phyloP scores from a whole-genome alignment of 2,888 invertebrate genomes.

The Cyclophora albipunctata region DNA sequence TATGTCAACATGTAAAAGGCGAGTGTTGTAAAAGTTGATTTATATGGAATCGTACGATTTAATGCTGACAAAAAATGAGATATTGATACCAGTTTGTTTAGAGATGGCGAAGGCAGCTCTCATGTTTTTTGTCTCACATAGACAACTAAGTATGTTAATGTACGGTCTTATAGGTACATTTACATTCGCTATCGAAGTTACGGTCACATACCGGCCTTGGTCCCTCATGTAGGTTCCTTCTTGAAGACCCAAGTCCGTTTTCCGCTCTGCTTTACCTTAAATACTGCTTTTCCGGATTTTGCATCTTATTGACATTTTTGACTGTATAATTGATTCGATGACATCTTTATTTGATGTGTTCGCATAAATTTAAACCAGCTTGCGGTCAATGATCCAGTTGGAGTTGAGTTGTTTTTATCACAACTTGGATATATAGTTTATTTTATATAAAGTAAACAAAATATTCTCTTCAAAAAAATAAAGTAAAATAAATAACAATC shows the following conservation, averaged over 20 bases:
- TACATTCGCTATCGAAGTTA: conserved; percentile 11
- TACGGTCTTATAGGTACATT: conserved; percentile 20
- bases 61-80: conserved; percentile 25
- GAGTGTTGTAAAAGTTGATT: neutral
- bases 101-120: conserved; percentile 21
- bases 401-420: too few relatives aligned
- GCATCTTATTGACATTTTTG: conserved; percentile 13
- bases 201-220: conserved; percentile 10
- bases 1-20: conserved; percentile 1
- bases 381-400: too few relatives aligned
- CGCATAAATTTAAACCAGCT: too few relatives aligned
- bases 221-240: conserved; percentile 8
- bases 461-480: too few relatives aligned
- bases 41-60: conserved; percentile 7
- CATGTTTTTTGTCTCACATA: conserved; percentile 17
- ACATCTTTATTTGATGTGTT: too few relatives aligned
- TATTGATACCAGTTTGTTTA: conserved; percentile 26
- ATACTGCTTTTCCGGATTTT: conserved; percentile 10
- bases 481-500: too few relatives aligned
- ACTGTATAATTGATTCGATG: neutral
- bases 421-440: too few relatives aligned
- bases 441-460: too few relatives aligned
- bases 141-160: conserved; percentile 18
- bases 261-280: conserved; percentile 19
- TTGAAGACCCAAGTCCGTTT: conserved; percentile 14